These are phyloP conservation scores for Brachypodius melanocephalos DNA, from an alignment of 2,113 vertebrate genomes.

Conservation along the genomic window DNA sequence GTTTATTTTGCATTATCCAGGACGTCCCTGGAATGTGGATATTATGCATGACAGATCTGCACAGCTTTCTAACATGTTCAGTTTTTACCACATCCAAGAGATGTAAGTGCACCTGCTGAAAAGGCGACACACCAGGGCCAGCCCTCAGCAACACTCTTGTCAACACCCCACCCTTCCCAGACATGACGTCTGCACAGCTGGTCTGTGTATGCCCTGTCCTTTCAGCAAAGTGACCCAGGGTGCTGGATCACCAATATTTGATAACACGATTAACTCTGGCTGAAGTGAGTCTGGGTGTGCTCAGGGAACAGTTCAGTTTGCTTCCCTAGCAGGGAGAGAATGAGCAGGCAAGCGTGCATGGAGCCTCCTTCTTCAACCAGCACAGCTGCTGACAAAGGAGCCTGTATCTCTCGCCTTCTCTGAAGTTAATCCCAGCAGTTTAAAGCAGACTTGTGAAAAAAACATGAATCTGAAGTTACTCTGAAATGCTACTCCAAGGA, in stretches of 20 bases:
- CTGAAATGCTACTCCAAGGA: constrained; percentile 48
- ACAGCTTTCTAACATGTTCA: not conserved
- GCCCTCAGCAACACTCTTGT: not conserved
- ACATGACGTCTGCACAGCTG: not conserved
- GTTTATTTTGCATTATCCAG: not conserved
- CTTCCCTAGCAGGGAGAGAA: not conserved
- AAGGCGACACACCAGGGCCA: not conserved
- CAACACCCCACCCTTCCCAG: not conserved
- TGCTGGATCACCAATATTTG: not conserved
- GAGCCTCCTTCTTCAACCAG: not conserved
- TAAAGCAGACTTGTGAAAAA: constrained; percentile 32
- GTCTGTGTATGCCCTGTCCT: not conserved
- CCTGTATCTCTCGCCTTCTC: not conserved
- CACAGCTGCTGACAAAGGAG: constrained; percentile 40
- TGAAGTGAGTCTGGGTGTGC: not conserved
- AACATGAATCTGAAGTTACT: constrained; percentile 24
- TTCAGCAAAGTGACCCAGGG: not conserved
- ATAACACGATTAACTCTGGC: not conserved
- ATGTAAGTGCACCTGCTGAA: not conserved
- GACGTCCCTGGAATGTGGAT: not conserved
- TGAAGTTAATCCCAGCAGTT: constrained; percentile 49
- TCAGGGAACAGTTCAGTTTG: not conserved
- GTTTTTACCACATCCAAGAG: not conserved
- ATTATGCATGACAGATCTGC: not conserved
- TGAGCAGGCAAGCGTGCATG: not conserved